Evolutionary conservation across 2,888 invertebrate species (phyloP).

Genomic region (Eurois occulta): DNA sequence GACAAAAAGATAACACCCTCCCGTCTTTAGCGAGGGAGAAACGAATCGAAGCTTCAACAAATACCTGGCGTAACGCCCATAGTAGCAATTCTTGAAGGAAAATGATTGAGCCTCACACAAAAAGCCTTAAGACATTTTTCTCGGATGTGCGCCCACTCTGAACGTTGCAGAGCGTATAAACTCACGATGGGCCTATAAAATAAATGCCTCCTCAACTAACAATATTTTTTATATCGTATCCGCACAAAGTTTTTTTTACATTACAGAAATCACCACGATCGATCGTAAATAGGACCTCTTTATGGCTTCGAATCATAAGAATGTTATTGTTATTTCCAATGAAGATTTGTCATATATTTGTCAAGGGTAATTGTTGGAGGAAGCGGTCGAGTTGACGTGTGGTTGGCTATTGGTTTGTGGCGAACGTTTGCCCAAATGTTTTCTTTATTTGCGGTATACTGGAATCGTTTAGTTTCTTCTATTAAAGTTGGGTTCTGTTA

Average conservation of each 20-base stretch:
- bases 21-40: conserved; percentile 50
- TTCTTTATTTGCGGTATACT: conserved; percentile 43
- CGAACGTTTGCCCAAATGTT: conserved; percentile 48
- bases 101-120: conserved; percentile 58
- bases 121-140: conserved; percentile 46
- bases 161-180: conserved; percentile 71
- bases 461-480: conserved; percentile 45
- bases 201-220: conserved; percentile 79
- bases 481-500: conserved; percentile 49
- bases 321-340: conserved; percentile 72
- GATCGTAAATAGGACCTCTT: conserved; percentile 73
- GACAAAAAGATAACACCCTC: conserved; percentile 60
- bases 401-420: conserved; percentile 37
- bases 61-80: conserved; percentile 59
- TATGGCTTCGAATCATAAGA: conserved; percentile 72
- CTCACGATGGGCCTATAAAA: conserved; percentile 77
- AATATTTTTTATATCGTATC: conserved; percentile 76
- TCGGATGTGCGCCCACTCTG: conserved; percentile 56
- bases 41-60: conserved; percentile 54
- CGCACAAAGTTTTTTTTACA: conserved; percentile 69
- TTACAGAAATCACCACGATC: conserved; percentile 70
- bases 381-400: conserved; percentile 52
- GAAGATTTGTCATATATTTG: conserved; percentile 67
- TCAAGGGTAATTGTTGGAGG: conserved; percentile 60
- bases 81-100: conserved; percentile 52